Base-by-base conservation (phyloP, 2,797 vertebrate species). In the Galaxias olidus region DNA sequence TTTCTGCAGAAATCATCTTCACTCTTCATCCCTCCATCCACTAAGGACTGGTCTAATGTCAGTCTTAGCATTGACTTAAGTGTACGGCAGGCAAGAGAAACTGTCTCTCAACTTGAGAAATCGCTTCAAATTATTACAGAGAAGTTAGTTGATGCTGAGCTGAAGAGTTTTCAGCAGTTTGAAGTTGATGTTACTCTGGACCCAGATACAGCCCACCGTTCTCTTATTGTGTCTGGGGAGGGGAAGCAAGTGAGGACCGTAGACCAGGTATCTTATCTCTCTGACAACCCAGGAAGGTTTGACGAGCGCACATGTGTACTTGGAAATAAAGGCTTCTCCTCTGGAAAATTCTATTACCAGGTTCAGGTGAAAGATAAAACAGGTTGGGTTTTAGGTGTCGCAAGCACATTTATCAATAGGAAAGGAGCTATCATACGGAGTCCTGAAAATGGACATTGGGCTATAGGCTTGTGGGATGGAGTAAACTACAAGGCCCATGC, bases 261-360 rank as follows among this genome's bases (percentile, higher is more conserved):
- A 10, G n/a, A 53, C 6, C 10, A 15, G 5, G 42, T 9, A 4
- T 20, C 60, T 4, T 1, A 14, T 15, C 45, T 66, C 5, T 52
- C 30, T 9, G 59, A 63, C 47, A 69, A 54, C 19, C 54, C 20
- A 4, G 50, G 51, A 49, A 60, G 66, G 42, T 77, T 73, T 61
- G 40, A 43, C 42, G n/a, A n/a, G n/a, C 18, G 8, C 1, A 0
- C 54, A 10, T 55, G 65, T n/a, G 55, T 72, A 17, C 60, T 69
- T 55, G 66, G 69, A 1, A 62, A 46, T 0, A 42, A 75, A 6
- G 67, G 61, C 6, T 72, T 75, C 46, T 46, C 47, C 0, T 68
- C 68, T 14, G 72, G 75, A 6, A 66, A 63, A 19, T 65, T 71
- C 30, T 74, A 77, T 57, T 74, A 68, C 63, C 67, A 77, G 52